These are phyloP conservation scores for Oreohelix idahoensis DNA, from an alignment of 1,140 invertebrate species.

Conservation along the genomic window DNA sequence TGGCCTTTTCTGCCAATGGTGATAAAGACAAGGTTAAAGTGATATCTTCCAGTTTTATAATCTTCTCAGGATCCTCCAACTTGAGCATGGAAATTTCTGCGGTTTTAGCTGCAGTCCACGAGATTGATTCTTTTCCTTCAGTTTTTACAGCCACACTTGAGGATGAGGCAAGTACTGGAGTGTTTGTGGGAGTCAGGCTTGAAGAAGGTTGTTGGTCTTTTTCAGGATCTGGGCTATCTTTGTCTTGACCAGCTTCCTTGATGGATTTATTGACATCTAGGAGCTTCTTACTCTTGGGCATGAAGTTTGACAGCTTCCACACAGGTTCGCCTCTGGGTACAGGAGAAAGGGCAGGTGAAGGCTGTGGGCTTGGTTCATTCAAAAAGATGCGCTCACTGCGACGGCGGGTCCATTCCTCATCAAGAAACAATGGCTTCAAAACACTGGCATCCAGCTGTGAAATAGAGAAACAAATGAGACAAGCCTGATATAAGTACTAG, in stretches of 20 bases:
- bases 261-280: slow-evolving; percentile 12
- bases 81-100: background rate
- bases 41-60: background rate
- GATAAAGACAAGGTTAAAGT: background rate
- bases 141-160: background rate
- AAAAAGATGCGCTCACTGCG: slow-evolving; percentile 74
- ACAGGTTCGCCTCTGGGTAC: slow-evolving; percentile 24
- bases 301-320: slow-evolving; percentile 40
- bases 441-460: background rate
- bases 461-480: background rate
- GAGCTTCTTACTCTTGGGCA: slow-evolving; percentile 31
- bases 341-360: slow-evolving; percentile 55
- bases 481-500: too few relatives aligned
- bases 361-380: slow-evolving; percentile 70
- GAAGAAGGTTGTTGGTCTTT: background rate
- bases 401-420: slow-evolving; percentile 70
- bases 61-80: background rate
- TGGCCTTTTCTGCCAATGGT: background rate
- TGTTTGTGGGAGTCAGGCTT: background rate
- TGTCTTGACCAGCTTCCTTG: slow-evolving; percentile 8
- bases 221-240: background rate
- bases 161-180: background rate
- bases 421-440: slow-evolving; percentile 66
- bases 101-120: background rate
- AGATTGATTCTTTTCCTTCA: slow-evolving; percentile 3